These are phyloP conservation scores for Ginglymostoma cirratum DNA, from an alignment of 2,113 vertebrate species.

Conservation along the genomic window DNA sequence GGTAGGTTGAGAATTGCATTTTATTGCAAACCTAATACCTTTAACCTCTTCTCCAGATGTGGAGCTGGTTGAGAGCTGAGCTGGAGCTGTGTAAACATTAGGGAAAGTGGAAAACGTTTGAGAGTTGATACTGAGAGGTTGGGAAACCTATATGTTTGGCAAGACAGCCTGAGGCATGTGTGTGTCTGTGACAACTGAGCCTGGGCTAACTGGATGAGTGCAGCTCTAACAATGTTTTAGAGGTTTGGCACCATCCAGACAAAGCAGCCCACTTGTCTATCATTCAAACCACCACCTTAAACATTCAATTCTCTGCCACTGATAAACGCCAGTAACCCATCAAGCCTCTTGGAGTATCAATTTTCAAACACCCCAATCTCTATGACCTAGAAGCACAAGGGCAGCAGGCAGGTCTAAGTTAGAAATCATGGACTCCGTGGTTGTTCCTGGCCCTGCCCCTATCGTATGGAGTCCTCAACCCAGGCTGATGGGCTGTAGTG, in stretches of 20 bases:
- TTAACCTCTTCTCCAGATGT: not conserved
- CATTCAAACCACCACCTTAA: not conserved
- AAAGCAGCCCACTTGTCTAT: not conserved
- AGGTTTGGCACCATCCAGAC: not conserved
- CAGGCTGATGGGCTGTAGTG: too few relatives aligned
- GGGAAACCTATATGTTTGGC: not conserved
- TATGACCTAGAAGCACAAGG: not conserved
- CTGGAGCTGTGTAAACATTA: not conserved
- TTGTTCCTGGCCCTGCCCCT: too few relatives aligned
- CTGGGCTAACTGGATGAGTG: not conserved
- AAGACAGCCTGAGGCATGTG: not conserved
- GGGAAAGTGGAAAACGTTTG: not conserved
- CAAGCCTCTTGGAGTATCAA: not conserved
- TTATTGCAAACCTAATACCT: slow-evolving; percentile 3
- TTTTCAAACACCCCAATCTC: not conserved
- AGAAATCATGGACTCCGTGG: too few relatives aligned
- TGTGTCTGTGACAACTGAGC: not conserved
- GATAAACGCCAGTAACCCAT: not conserved
- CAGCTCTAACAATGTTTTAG: not conserved
- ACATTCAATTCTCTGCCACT: not conserved
- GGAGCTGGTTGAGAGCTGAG: not conserved
- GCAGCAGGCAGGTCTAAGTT: not conserved
- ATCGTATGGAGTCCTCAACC: too few relatives aligned
- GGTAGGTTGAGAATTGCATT: slow-evolving; percentile 58
- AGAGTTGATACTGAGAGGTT: not conserved